Conservation (phyloP, 2,113 vertebrate genomes). For the Mobula hypostoma region DNA sequence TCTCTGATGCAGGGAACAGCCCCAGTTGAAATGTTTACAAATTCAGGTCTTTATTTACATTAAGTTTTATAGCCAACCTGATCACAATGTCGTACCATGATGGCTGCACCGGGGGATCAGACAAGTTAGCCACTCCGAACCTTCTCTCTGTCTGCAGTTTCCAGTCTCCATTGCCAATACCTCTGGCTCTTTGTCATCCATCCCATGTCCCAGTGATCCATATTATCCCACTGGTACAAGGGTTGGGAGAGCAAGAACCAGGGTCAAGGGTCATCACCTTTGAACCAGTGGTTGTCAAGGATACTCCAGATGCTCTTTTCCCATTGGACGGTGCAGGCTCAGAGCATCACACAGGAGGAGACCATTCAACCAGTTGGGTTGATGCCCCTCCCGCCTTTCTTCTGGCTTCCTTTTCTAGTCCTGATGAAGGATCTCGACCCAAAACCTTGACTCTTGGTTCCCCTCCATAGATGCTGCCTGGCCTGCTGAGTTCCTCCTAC, state of each 20-base stretch:
- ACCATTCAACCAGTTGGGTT: too few relatives aligned
- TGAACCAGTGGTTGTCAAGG: not conserved
- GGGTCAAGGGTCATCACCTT: not conserved
- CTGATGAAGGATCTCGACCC: too few relatives aligned
- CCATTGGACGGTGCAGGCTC: not conserved
- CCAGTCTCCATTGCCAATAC: not conserved
- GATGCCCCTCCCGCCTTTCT: too few relatives aligned
- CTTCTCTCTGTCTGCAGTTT: not conserved
- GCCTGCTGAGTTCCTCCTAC: too few relatives aligned
- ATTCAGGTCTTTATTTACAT: not conserved
- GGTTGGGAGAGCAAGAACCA: constrained; percentile 48
- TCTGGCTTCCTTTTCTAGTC: too few relatives aligned
- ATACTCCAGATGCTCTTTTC: not conserved
- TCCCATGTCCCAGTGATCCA: constrained; percentile 44
- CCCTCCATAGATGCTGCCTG: too few relatives aligned
- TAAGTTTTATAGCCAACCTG: too few relatives aligned
- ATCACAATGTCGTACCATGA: too few relatives aligned
- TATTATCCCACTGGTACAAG: constrained; percentile 46
- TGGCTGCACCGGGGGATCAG: too few relatives aligned
- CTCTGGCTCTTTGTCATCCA: constrained; percentile 42
- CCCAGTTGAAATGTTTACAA: not conserved
- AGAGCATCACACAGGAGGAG: not conserved
- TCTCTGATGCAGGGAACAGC: not conserved
- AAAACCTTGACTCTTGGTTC: too few relatives aligned
- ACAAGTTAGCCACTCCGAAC: not conserved